Base-by-base conservation (phyloP, 92 coral and sea anemone species). In the Phymanthus crucifer region DNA sequence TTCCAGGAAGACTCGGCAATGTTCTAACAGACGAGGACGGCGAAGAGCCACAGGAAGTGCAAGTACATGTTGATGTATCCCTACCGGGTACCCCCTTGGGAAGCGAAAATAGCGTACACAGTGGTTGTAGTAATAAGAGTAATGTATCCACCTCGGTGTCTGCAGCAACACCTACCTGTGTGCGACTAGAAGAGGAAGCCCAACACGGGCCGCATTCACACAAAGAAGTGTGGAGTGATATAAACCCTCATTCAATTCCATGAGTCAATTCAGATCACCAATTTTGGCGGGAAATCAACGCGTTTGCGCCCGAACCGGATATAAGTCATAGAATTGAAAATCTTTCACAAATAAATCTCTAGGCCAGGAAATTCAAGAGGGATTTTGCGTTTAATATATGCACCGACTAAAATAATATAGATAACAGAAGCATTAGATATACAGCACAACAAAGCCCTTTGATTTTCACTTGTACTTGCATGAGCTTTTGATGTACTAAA, bases 71-170 rank as follows among this genome's bases (percentile, higher is more conserved):
- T 32, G 97, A 93, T 43, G 96, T 90, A 7, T 94, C 95, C 29
- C 84, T 95, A 45, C 99, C 99, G 13, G 99, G 99, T 43, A 93
- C 99, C 68, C 98, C 99, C 81, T 97, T 93, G 87, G 90, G 97
- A 66, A 91, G 91, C 57, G 94, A 89, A 19, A 75, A 82, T 47
- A 90, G 94, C 32, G 88, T 80, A 3, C 79, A 82, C 52, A 87
- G 91, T 70, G 90, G 91, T 21, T 84, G 93, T 76, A 92, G 97
- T 71, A 90, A 86, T 61, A 79, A 74, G 27, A 79, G 88, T 18
- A 76, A 47, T 27, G 56, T 40, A 24, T 79, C 89, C 2, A 17
- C 73, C 24, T 46, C 73, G 32, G 54, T 57, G 37, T 73, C 70
- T 0, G 88, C 94, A 6, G 83, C 97, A 37, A 92, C 97, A n/a